A percentile compares a stretch with the other conserved stretches of the same genome.
Conservation (phyloP, 2,888 invertebrate species). For the Nudaria mundana region DNA sequence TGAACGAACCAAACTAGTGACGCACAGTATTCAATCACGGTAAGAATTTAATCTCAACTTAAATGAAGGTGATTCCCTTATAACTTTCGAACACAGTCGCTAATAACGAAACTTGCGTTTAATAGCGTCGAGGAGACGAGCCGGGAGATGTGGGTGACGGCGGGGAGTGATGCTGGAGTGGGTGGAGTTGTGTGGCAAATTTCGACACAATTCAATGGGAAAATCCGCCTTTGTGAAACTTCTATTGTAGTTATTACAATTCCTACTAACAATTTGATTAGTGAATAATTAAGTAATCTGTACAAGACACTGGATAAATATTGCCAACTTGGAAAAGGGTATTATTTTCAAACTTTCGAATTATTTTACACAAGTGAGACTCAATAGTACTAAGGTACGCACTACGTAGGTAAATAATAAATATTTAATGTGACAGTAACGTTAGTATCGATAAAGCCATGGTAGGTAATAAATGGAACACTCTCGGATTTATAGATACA, state of each 20-base stretch:
- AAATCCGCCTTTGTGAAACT: constrained; percentile 73
- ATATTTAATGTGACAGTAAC: constrained; percentile 52
- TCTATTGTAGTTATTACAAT: constrained; percentile 56
- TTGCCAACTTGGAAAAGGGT: constrained; percentile 7
- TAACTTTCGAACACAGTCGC: constrained; percentile 73
- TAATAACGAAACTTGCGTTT: constrained; percentile 78
- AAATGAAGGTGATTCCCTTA: constrained; percentile 75
- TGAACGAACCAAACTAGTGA: constrained; percentile 34
- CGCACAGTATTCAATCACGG: constrained; percentile 54
- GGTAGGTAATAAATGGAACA: constrained; percentile 60
- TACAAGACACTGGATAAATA: constrained; percentile 11
- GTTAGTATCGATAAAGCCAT: constrained; percentile 54
- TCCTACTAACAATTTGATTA: constrained; percentile 34
- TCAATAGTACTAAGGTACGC: constrained; percentile 27
- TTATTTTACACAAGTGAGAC: constrained; percentile 9
- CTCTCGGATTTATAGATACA: constrained; percentile 66
- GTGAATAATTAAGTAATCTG: constrained; percentile 24
- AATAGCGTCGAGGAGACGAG: constrained; percentile 50
- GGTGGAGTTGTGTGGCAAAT: constrained; percentile 43
- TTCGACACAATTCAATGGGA: constrained; percentile 73
- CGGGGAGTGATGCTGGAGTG: constrained; percentile 23
- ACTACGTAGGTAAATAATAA: constrained; percentile 34
- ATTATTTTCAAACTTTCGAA: constrained; percentile 5
- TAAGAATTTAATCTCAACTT: constrained; percentile 75
- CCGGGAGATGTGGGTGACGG: constrained; percentile 10